phyloP scores from a whole-genome alignment of 2,113 vertebrate species.

The Grantiella picta region DNA sequence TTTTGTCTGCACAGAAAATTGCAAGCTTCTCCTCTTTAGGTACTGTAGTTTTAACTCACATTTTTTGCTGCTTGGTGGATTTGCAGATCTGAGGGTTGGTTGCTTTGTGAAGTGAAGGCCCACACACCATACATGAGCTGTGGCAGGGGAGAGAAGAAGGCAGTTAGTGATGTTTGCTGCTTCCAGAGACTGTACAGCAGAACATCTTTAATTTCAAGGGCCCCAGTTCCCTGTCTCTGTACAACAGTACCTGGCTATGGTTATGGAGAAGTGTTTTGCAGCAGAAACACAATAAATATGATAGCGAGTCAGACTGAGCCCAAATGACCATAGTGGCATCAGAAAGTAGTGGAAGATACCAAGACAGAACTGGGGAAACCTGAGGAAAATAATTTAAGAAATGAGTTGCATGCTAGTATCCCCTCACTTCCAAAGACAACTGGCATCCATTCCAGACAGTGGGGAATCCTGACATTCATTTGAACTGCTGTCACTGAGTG shows the following conservation, averaged over 20 bases:
- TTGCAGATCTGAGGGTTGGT: neutral
- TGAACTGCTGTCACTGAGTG: neutral
- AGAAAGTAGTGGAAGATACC: neutral
- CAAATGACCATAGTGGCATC: neutral
- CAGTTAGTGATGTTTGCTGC: neutral
- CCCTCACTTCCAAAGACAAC: neutral
- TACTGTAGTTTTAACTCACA: neutral
- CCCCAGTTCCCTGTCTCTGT: neutral
- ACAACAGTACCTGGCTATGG: neutral
- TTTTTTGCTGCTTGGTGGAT: neutral
- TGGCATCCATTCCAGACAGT: neutral
- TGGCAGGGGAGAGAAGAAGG: neutral
- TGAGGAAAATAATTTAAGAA: neutral
- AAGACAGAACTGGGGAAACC: neutral
- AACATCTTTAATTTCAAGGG: neutral
- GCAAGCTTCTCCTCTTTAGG: neutral
- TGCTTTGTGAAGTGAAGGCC: conserved; percentile 6
- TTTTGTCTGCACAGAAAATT: neutral
- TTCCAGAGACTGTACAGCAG: neutral
- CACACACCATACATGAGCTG: neutral
- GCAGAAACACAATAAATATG: neutral
- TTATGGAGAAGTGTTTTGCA: neutral
- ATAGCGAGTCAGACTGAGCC: neutral
- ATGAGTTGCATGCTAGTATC: neutral
- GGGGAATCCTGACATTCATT: neutral